Evolutionary conservation across 2,113 vertebrate genomes (phyloP), one percentile per base, ranked within the genome.

Genomic region (Vulpes ferrilata): DNA sequence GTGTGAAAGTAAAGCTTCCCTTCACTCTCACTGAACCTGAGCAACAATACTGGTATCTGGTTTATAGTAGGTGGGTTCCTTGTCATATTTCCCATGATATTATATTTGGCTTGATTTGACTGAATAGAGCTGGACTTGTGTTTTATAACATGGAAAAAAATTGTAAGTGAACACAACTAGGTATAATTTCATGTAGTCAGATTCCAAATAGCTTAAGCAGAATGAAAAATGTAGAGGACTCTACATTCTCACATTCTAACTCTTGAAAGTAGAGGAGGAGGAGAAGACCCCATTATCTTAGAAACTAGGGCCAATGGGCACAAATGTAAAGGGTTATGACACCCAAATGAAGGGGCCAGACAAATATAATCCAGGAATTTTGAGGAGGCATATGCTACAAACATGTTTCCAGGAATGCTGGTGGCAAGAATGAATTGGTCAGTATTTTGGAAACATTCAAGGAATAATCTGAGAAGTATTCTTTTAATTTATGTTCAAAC

Each of bases 401-500:
- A 90, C 71, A 35, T 95, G 62, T 71, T 97, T 97, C 95, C 80
- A 94, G 97, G 60, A 96, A 90, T 92, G 25, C 76, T 64, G 23
- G 80, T 93, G n/a, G 25, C 59, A 67, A 71, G 74, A 97, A 88
- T 81, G 85, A 96, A 73, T 74, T 93, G 20, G 20, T 43, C 43
- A 43, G 43, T 96, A 38, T 93, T 96, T 95, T 94, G 80, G 92
- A 93, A 92, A 92, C 60, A 82, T 55, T 53, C 69, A 96, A 85
- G 92, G 57, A 80, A 94, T 82, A 92, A 90, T 95, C 35, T 91
- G 71, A 93, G 95, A 95, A 92, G 17, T 96, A 86, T 85, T 97
- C 88, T 87, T 97, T 97, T 92, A 95, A 85, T 93, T 84, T 95
- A 86, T 94, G 48, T 93, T 95, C 81, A 78, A 82, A 78, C 35